Evolutionary conservation across 1,140 invertebrate species (phyloP).

Genomic region (Megathymus violae): DNA sequence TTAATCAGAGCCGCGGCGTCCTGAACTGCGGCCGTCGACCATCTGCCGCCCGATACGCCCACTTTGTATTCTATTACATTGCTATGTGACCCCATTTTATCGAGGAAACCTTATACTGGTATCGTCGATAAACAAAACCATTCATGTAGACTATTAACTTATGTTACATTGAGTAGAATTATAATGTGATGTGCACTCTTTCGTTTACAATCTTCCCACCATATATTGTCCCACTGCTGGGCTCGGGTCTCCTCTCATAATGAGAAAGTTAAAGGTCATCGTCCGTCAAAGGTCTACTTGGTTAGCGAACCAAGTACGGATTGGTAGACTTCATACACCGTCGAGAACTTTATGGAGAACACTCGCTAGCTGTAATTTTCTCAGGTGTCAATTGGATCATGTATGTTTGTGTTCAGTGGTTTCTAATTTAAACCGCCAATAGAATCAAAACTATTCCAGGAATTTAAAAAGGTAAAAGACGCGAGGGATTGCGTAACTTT

Average conservation of each 20-base stretch:
- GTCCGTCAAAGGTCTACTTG: too few relatives aligned
- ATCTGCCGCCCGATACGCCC: slow-evolving; percentile 75
- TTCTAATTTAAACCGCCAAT: too few relatives aligned
- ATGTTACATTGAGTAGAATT: not conserved
- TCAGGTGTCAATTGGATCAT: too few relatives aligned
- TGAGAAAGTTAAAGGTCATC: too few relatives aligned
- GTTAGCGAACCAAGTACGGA: too few relatives aligned
- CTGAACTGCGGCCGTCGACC: slow-evolving; percentile 52
- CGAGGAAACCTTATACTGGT: slow-evolving; percentile 54
- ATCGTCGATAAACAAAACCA: slow-evolving; percentile 21
- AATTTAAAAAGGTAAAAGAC: not conserved
- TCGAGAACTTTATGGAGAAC: too few relatives aligned
- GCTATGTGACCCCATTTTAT: slow-evolving; percentile 51
- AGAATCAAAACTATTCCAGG: slow-evolving; percentile 2
- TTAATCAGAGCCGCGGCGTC: slow-evolving; percentile 75
- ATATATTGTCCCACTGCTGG: too few relatives aligned
- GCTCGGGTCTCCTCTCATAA: too few relatives aligned
- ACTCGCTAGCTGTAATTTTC: too few relatives aligned
- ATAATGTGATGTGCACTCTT: not conserved
- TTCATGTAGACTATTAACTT: slow-evolving; percentile 1
- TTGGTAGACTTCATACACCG: too few relatives aligned
- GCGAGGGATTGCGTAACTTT: slow-evolving; percentile 20
- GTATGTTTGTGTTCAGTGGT: too few relatives aligned
- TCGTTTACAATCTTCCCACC: too few relatives aligned
- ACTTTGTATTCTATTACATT: slow-evolving; percentile 69